Evolutionary conservation across 2,113 vertebrate genomes (phyloP).

Genomic region (Protobothrops mucrosquamatus): DNA sequence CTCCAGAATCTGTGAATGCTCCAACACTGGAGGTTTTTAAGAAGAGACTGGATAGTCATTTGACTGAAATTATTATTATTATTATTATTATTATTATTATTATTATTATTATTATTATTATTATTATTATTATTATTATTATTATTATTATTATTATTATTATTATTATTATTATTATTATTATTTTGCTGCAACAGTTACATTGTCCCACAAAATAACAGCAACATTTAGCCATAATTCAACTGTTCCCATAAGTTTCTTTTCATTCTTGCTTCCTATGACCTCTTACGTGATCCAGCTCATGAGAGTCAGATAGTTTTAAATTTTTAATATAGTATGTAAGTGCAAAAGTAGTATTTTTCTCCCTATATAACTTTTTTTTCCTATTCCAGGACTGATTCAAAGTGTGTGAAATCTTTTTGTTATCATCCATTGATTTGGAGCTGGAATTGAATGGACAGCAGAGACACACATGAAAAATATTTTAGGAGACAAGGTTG

Average conservation of each 20-base stretch:
- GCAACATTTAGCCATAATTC: background rate
- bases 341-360: background rate
- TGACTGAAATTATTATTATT: too few relatives aligned
- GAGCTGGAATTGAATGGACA: background rate
- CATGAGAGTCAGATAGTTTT: background rate
- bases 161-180: too few relatives aligned
- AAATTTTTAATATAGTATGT: background rate
- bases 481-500: background rate
- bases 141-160: too few relatives aligned
- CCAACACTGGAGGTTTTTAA: too few relatives aligned
- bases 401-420: background rate
- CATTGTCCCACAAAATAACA: background rate
- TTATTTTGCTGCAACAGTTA: background rate
- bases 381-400: background rate
- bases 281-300: background rate
- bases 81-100: too few relatives aligned
- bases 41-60: too few relatives aligned
- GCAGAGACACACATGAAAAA: background rate
- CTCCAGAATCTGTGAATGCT: too few relatives aligned
- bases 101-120: background rate
- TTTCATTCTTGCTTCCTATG: background rate
- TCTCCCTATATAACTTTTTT: background rate
- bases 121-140: too few relatives aligned
- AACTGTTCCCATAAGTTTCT: background rate
- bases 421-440: background rate